phyloP scores from a whole-genome alignment of 23 tunicate genomes.

The Botrylloides violaceus region DNA sequence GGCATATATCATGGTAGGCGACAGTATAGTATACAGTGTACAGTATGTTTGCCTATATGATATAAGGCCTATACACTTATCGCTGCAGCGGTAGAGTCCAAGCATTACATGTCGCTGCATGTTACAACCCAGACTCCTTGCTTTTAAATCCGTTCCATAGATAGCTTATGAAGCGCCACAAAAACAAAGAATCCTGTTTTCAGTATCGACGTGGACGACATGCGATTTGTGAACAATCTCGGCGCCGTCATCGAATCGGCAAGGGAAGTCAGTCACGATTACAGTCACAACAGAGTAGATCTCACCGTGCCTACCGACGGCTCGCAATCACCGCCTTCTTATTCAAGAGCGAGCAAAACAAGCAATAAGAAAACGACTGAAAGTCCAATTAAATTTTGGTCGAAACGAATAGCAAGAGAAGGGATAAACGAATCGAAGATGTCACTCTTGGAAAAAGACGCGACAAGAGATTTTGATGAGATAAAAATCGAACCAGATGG shows the following conservation, averaged over 20 bases:
- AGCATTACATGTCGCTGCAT: too few species aligned
- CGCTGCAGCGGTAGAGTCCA: too few species aligned
- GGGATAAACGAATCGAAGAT: conserved; percentile 6
- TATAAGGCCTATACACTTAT: too few species aligned
- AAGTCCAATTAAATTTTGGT: conserved; percentile 10
- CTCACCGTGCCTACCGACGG: background rate
- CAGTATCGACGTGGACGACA: background rate
- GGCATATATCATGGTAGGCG: background rate
- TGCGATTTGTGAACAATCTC: background rate
- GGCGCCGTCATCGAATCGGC: conserved; percentile 4
- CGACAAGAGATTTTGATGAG: background rate
- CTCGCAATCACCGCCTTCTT: background rate
- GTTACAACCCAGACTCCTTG: too few species aligned
- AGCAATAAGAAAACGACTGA: background rate
- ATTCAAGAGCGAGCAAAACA: background rate
- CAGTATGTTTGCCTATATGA: background rate
- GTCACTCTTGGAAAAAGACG: conserved; percentile 1
- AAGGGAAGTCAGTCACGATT: background rate
- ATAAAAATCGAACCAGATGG: background rate
- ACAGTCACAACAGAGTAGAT: background rate
- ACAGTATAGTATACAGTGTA: background rate
- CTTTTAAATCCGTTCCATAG: too few species aligned
- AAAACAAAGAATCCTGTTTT: background rate
- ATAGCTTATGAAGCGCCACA: background rate
- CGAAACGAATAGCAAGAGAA: background rate